These are phyloP conservation scores for Coptotermes formosanus DNA, from an alignment of 1,140 invertebrate genomes.

Conservation along the genomic window DNA sequence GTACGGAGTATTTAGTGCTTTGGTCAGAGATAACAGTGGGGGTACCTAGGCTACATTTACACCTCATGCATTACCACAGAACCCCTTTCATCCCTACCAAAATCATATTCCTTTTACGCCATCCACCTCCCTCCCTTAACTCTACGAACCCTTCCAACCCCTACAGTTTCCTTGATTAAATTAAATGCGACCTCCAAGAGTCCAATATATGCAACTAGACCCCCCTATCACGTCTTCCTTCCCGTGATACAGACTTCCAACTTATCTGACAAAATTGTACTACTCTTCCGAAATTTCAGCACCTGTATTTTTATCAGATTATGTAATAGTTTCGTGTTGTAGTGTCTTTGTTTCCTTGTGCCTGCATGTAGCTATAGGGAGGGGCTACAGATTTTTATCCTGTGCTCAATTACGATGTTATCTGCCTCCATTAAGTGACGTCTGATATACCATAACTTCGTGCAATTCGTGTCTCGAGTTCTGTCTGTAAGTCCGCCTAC, in stretches of 20 bases:
- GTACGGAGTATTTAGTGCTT: not conserved
- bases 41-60: not conserved
- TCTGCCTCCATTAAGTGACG: not conserved
- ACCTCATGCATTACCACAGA: constrained; percentile 17
- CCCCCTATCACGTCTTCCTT: not conserved
- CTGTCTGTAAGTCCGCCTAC: not conserved
- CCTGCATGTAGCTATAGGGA: not conserved
- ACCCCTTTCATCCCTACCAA: constrained; percentile 11
- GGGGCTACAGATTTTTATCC: not conserved
- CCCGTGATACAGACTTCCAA: not conserved
- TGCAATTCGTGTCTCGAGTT: not conserved
- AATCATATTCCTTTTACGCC: not conserved
- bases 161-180: constrained; percentile 17
- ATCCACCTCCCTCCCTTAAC: not conserved
- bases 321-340: not conserved
- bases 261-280: not conserved
- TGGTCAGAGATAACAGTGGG: not conserved
- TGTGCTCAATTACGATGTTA: not conserved
- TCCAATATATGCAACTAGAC: not conserved
- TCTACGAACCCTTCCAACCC: not conserved
- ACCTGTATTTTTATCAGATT: not conserved
- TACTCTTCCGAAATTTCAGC: not conserved
- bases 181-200: not conserved
- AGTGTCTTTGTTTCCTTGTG: not conserved
- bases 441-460: not conserved